These are phyloP conservation scores for Herpailurus yagouaroundi DNA, from an alignment of 2,113 vertebrate genomes.

Conservation along the genomic window DNA sequence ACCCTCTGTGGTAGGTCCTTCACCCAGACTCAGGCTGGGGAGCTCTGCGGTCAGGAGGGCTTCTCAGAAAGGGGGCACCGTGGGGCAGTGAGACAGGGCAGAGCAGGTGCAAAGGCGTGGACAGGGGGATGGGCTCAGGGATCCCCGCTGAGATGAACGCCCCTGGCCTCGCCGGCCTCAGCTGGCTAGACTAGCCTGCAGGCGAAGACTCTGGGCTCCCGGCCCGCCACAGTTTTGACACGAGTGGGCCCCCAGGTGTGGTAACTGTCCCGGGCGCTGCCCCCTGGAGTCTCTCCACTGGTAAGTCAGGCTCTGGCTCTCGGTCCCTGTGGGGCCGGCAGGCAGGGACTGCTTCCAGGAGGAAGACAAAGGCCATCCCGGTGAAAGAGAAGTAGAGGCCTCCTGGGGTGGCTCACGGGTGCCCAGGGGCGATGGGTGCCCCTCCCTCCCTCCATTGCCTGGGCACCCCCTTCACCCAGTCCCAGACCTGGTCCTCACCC, in stretches of 20 bases:
- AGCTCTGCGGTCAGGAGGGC: neutral
- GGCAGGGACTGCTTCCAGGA: neutral
- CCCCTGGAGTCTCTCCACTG: neutral
- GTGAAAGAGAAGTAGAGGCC: neutral
- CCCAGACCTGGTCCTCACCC: neutral
- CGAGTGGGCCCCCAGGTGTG: neutral
- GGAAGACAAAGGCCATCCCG: neutral
- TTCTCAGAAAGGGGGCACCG: too few relatives aligned
- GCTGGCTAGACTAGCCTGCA: neutral
- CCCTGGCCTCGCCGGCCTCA: neutral
- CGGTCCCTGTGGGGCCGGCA: neutral
- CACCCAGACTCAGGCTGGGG: neutral
- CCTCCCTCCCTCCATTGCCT: neutral
- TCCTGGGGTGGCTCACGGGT: neutral
- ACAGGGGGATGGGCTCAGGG: rapidly evolving
- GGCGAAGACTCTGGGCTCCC: neutral
- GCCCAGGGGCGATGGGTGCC: too few relatives aligned
- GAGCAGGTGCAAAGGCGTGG: neutral
- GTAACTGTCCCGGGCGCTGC: neutral
- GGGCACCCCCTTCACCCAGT: neutral
- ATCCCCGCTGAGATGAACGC: neutral
- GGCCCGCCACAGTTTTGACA: neutral
- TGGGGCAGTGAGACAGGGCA: rapidly evolving
- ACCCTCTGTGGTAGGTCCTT: neutral
- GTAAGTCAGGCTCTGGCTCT: neutral